Evolutionary conservation across 2,888 invertebrate species (phyloP).

Genomic region (Drosophila bunnanda): DNA sequence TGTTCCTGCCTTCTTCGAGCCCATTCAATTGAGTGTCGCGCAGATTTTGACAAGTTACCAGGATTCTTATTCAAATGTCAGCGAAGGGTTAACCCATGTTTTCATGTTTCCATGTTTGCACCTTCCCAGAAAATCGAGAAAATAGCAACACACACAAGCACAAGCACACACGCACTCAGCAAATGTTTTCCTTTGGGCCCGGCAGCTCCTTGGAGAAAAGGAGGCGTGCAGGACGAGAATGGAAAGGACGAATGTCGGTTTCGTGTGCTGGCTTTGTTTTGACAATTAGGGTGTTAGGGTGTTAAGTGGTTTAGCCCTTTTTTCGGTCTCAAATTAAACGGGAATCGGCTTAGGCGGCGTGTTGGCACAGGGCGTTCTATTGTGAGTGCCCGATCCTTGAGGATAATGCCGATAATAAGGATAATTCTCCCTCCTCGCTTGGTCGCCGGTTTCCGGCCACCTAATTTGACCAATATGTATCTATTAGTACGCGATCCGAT

Average conservation of each 20-base stretch:
- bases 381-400: slow-evolving; percentile 55
- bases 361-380: slow-evolving; percentile 79
- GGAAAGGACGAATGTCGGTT: slow-evolving; percentile 40
- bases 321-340: slow-evolving; percentile 75
- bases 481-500: background rate
- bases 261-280: slow-evolving; percentile 74
- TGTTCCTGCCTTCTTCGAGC: slow-evolving; percentile 2
- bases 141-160: slow-evolving; percentile 24
- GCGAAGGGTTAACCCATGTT: slow-evolving; percentile 65
- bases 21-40: slow-evolving; percentile 53
- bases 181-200: slow-evolving; percentile 71
- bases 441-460: slow-evolving; percentile 49
- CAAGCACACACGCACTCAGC: slow-evolving; percentile 40
- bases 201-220: slow-evolving; percentile 14
- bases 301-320: slow-evolving; percentile 82
- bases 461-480: slow-evolving; percentile 28
- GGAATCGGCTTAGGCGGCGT: slow-evolving; percentile 78
- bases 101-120: slow-evolving; percentile 1
- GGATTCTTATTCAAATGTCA: slow-evolving; percentile 78
- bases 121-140: slow-evolving; percentile 51
- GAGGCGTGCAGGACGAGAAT: slow-evolving; percentile 1
- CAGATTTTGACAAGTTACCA: slow-evolving; percentile 78
- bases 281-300: slow-evolving; percentile 82
- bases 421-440: slow-evolving; percentile 46
- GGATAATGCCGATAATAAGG: slow-evolving; percentile 37